phyloP scores from a whole-genome alignment of 2,888 invertebrate species.

The Eueremaeus valkanovi region DNA sequence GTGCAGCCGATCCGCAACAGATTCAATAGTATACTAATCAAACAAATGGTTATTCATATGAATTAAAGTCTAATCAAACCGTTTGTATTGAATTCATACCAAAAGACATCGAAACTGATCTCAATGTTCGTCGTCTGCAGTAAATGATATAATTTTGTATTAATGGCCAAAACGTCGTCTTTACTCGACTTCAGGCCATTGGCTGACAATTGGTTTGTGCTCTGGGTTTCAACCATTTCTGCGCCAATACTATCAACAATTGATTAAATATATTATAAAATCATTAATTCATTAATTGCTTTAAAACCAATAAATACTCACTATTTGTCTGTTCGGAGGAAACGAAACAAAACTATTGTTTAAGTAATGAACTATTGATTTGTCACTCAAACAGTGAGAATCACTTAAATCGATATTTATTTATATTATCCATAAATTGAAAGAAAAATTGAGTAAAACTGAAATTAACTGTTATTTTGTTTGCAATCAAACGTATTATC shows the following conservation, averaged over 20 bases:
- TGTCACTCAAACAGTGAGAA: too few relatives aligned
- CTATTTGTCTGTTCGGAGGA: too few relatives aligned
- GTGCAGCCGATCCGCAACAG: constrained; percentile 4
- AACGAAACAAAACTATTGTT: neutral
- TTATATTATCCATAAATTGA: too few relatives aligned
- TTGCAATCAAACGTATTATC: too few relatives aligned
- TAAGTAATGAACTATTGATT: neutral
- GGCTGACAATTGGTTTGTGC: too few relatives aligned
- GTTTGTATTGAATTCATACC: neutral
- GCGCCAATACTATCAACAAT: neutral
- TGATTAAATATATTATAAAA: neutral
- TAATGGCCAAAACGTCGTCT: neutral
- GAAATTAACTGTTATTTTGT: too few relatives aligned
- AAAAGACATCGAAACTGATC: constrained; percentile 27
- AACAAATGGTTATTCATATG: neutral
- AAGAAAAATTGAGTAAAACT: too few relatives aligned
- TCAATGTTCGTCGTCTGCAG: constrained; percentile 27
- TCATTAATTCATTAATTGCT: neutral
- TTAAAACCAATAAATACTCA: neutral
- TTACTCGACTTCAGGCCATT: neutral
- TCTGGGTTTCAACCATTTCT: constrained; percentile 17
- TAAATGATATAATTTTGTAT: constrained; percentile 13
- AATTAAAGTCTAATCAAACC: neutral
- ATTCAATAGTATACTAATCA: constrained; percentile 5
- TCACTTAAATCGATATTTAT: too few relatives aligned